Conservation (phyloP, 1,140 invertebrate genomes). For the Pogonus chalceus region DNA sequence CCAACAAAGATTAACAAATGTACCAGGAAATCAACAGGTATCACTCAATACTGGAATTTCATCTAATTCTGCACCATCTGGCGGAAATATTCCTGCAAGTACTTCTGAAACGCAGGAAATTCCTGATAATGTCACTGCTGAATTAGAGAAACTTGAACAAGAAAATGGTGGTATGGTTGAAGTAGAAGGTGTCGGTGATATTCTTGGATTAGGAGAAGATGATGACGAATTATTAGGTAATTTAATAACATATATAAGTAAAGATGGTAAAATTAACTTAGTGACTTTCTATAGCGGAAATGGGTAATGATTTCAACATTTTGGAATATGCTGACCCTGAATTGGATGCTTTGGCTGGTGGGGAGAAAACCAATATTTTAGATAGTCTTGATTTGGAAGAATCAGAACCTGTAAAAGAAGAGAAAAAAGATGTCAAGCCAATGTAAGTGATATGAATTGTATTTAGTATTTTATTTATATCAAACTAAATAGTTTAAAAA, state of each 20-base stretch:
- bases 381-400: constrained; percentile 70
- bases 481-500: no score
- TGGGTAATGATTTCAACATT: constrained; percentile 92
- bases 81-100: constrained; percentile 27
- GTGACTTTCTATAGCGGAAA: constrained; percentile 54
- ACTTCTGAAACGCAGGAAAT: constrained; percentile 46
- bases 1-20: neutral
- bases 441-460: no score
- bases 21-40: neutral
- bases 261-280: neutral
- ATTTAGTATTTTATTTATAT: no score
- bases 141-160: constrained; percentile 70
- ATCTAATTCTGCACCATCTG: constrained; percentile 29
- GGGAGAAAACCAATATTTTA: constrained; percentile 63
- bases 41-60: constrained; percentile 15
- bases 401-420: constrained; percentile 46
- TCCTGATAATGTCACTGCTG: constrained; percentile 67
- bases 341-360: constrained; percentile 66
- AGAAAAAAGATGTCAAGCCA: constrained; percentile 41
- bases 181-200: constrained; percentile 62
- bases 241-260: constrained; percentile 23
- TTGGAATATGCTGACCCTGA: constrained; percentile 92
- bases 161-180: constrained; percentile 56
- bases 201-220: constrained; percentile 68
- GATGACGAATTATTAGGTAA: constrained; percentile 77